phyloP scores from a whole-genome alignment of 2,797 vertebrate genomes.

The Liasis olivaceus region DNA sequence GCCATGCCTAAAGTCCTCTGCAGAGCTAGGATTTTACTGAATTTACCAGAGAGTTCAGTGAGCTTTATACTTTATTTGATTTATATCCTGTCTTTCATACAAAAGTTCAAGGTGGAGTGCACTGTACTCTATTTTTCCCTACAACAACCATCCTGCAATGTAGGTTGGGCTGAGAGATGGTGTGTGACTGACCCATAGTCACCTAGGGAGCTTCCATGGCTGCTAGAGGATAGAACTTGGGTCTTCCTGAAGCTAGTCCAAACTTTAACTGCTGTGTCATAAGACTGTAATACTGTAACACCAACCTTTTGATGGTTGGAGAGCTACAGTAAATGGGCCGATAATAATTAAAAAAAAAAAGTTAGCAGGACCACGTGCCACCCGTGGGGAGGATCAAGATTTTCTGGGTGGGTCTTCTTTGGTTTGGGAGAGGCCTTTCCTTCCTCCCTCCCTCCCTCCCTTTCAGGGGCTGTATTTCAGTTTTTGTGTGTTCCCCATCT shows the following conservation, averaged over 20 bases:
- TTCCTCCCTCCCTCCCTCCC: neutral
- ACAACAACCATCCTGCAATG: neutral
- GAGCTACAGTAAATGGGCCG: neutral
- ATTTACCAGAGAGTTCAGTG: neutral
- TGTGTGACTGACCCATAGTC: neutral
- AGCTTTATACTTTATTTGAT: neutral
- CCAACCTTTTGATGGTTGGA: neutral
- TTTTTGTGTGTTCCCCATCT: neutral
- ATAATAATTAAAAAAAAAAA: neutral
- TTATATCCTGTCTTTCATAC: neutral
- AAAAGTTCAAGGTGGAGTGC: neutral
- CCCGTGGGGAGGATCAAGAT: neutral
- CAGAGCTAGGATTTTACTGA: neutral
- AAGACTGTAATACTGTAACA: neutral
- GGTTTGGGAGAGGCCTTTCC: no score
- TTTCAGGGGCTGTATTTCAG: neutral
- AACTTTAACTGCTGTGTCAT: neutral
- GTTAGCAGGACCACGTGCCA: neutral
- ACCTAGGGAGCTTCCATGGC: neutral
- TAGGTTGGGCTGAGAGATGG: neutral
- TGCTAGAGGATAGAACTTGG: neutral
- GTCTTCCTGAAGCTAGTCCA: neutral
- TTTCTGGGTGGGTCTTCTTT: neutral
- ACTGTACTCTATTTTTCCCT: neutral
- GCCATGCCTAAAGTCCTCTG: neutral